Conservation (phyloP, 2,113 vertebrate species). For the Protobothrops flavoviridis region DNA sequence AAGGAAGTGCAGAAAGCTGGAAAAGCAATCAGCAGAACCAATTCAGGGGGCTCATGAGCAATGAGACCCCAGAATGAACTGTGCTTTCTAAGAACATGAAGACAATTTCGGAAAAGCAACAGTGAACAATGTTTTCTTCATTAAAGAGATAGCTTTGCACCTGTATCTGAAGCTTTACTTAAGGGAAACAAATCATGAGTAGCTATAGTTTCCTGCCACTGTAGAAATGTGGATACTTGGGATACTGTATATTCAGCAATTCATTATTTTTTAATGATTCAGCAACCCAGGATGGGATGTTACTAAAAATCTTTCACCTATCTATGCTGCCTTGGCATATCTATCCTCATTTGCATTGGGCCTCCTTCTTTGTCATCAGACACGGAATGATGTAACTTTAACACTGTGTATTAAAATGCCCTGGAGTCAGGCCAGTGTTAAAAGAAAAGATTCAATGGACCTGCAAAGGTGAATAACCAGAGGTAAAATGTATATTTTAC, state of each 20-base stretch:
- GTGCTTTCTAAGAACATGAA: constrained; percentile 2
- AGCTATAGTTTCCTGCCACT: constrained; percentile 51
- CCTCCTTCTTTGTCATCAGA: constrained; percentile 51
- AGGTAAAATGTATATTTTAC: constrained; percentile 23
- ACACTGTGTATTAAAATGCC: constrained; percentile 19
- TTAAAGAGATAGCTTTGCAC: constrained; percentile 29
- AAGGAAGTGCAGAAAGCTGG: constrained; percentile 70
- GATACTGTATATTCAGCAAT: constrained; percentile 41
- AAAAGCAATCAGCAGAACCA: constrained; percentile 45
- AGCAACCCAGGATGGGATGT: constrained; percentile 29
- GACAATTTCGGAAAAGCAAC: constrained; percentile 27
- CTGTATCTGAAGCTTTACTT: constrained; percentile 23
- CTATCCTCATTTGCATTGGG: constrained; percentile 31
- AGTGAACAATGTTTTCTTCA: background rate
- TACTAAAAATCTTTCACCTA: background rate
- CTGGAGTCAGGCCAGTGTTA: constrained; percentile 19
- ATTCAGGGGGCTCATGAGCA: constrained; percentile 68
- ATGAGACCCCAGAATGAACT: constrained; percentile 31
- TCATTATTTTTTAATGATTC: constrained; percentile 38
- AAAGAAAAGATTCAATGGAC: constrained; percentile 1
- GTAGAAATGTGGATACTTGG: constrained; percentile 51
- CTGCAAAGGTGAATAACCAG: constrained; percentile 34
- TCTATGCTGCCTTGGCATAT: background rate
- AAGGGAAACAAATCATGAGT: constrained; percentile 44
- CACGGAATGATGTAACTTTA: constrained; percentile 41